Evolutionary conservation across 2,797 vertebrate species (phyloP), one percentile per base, ranked within the genome.

Genomic region (Mareca strepera): DNA sequence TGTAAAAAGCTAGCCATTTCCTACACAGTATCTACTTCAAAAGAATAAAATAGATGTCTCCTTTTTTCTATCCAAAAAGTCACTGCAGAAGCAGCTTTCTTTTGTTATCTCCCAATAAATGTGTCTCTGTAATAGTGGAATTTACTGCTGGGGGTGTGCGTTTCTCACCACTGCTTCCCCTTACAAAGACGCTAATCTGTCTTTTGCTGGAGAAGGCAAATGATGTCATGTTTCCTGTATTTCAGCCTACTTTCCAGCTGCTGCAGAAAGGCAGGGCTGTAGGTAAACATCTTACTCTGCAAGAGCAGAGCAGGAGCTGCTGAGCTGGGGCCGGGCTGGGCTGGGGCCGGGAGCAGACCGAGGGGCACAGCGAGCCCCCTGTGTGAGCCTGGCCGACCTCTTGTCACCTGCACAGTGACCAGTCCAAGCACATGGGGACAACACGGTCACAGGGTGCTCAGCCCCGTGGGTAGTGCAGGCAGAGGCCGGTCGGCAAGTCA

Each of bases 101-200:
- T 94, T 94, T 96, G 95, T 95, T 94, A 96, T 96, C 90, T 96
- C 83, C 95, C 90, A 94, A 94, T 95, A 96, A 97, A 95, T 59
- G 94, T 94, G 95, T 94, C 94, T 94, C 88, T 82, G 50, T 94
- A 94, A 95, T 85, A 95, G 94, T 81, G 92, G 94, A 92, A 96
- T 96, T 97, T 94, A 97, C 94, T 96, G 94, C 96, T 91, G 93
- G 94, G 92, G 83, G 88, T 90, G 93, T 92, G 86, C 52, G 81
- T 96, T 97, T 95, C 96, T 96, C 94, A 94, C 92, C 35, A 25
- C 81, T 68, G 94, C 88, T 97, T 96, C 92, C 94, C 94, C 81
- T 96, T 62, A 91, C 94, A 94, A 96, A 96, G 93, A 76, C 92
- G 86, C 88, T 94, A 88, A 96, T 93, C 94, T 82, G 3, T 95